Percentiles rank a stretch among this genome's conserved stretches.
These are phyloP conservation scores for Mastigias papua DNA, from an alignment of 30 jellyfish, hydroid and myxozoan genomes.

Conservation along the genomic window DNA sequence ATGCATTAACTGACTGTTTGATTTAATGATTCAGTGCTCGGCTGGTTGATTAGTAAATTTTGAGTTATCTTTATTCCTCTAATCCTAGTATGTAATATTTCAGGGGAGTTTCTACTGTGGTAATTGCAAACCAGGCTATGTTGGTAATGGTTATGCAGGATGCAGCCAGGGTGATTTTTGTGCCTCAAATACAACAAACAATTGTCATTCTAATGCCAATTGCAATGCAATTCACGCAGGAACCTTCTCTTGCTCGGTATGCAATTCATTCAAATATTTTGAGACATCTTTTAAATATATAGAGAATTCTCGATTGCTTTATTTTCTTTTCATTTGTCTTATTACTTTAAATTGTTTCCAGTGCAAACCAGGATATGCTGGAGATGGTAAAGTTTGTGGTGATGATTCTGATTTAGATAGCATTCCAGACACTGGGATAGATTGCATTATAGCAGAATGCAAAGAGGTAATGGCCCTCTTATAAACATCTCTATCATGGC, in stretches of 20 bases:
- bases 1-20: neutral
- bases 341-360: neutral
- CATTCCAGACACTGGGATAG: constrained; percentile 73
- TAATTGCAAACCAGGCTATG: constrained; percentile 93
- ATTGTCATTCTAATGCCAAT: constrained; percentile 80
- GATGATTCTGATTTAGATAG: constrained; percentile 92
- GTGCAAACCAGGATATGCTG: constrained; percentile 98
- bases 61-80: neutral
- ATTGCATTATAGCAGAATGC: constrained; percentile 80
- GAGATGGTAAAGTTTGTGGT: constrained; percentile 91
- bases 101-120: constrained; percentile 97
- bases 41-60: neutral
- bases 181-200: constrained; percentile 59
- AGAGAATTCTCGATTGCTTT: neutral
- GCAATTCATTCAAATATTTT: neutral
- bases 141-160: constrained; percentile 96
- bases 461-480: constrained; percentile 55
- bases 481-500: neutral
- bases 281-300: neutral
- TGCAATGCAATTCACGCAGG: constrained; percentile 83
- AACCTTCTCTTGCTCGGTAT: constrained; percentile 78
- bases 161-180: constrained; percentile 95
- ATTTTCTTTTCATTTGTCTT: no score
- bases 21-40: neutral
- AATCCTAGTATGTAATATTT: neutral